Evolutionary conservation across 2,888 invertebrate genomes (phyloP), one percentile per base, ranked within the genome.

Genomic region (Drosophila falleni): DNA sequence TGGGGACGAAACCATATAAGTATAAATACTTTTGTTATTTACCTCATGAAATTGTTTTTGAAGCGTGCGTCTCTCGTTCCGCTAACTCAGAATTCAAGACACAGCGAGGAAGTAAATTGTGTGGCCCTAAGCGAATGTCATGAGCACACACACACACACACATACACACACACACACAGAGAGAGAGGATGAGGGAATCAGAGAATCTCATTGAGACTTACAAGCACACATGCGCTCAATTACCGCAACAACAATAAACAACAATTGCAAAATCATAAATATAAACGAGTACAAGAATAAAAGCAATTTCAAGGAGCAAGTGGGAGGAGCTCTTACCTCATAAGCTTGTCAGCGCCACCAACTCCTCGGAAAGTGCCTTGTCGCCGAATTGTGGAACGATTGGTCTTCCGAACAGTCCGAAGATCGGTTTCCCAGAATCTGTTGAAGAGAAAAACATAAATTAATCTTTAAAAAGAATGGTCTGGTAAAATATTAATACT

Each of bases 371-470:
- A 11, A 2, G 80, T 89, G 16, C 80, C 85, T 8, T 82, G 88
- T 9, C 80, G 80, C 23, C 93, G 89, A 70, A 93, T 91, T 92
- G 93, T 94, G 3, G 95, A 95, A 58, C 94, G 93, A 90, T 96
- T 96, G 19, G 94, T 94, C 80, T 96, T 95, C 29, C 97, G 93
- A 0, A 95, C 96, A n/a, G 96, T 94, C 61, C 95, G 95, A 59
- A 97, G 95, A 91, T 97, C 97, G 77, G 95, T 95, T 89, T 96
- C 96, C 96, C 97, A 97, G 92, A 96, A 96, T 39, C 93, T 93
- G 33, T 35, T 44, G 11, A 15, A 33, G 8, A 10, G 6, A 16
- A 2, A 29, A 29, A 29, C 39, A 39, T 16, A 23, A 19, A 9
- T 13, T 13, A 19, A 13, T 6, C 5, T 3, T 33, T 19, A 9